These are phyloP conservation scores for Cheirogaleus medius DNA, from an alignment of 2,113 vertebrate species.

Conservation along the genomic window DNA sequence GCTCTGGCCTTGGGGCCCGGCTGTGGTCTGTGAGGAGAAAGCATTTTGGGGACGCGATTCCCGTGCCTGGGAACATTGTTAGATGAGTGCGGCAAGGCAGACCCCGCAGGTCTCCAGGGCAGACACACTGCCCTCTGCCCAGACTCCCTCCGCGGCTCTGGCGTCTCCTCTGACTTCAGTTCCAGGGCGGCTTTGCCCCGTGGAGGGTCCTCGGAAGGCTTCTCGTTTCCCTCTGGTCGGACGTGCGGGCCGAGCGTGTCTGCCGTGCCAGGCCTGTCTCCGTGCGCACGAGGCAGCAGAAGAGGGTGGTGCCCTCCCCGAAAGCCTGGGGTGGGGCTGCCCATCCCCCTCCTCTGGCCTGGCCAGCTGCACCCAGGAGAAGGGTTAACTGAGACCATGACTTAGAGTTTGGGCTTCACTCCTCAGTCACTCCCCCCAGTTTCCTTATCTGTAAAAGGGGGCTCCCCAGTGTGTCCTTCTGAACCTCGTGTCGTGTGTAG, in stretches of 20 bases:
- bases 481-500: background rate
- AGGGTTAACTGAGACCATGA: background rate
- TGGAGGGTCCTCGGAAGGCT: background rate
- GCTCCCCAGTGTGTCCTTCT: background rate
- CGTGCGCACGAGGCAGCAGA: background rate
- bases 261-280: background rate
- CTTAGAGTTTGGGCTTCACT: background rate
- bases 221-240: background rate
- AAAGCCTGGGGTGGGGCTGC: background rate
- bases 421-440: background rate
- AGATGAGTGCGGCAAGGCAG: background rate
- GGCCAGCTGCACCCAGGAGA: too few relatives aligned
- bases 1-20: background rate
- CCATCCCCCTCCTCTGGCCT: background rate
- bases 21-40: background rate
- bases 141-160: background rate
- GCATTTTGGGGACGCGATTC: background rate
- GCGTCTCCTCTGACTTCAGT: background rate
- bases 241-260: background rate
- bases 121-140: background rate
- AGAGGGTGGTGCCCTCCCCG: background rate
- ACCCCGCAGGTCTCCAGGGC: background rate
- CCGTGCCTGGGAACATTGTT: too few relatives aligned
- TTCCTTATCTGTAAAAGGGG: background rate
- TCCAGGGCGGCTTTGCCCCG: background rate